These are phyloP conservation scores for Gisinianus flammeolus DNA, from an alignment of 2,888 invertebrate genomes.

Conservation along the genomic window DNA sequence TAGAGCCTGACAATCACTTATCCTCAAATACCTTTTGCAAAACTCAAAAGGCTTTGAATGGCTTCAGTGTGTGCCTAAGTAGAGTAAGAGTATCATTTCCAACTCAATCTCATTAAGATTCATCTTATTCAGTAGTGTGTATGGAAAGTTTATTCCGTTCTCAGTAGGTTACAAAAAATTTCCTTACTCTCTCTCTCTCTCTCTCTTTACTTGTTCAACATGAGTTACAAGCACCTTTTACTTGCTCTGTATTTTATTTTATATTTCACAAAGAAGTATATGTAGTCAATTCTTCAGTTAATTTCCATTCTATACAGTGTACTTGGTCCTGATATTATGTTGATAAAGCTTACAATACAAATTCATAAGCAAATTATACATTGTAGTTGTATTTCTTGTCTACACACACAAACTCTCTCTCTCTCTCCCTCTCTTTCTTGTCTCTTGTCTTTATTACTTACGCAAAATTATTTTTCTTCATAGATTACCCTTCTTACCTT, in stretches of 20 bases:
- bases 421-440: too few relatives aligned
- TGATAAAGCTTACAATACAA: background rate
- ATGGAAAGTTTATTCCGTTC: background rate
- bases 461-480: background rate
- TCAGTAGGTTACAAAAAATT: too few relatives aligned
- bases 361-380: background rate
- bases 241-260: background rate
- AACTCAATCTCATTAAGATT: background rate
- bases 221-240: background rate
- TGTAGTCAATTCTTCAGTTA: background rate
- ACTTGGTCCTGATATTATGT: background rate
- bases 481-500: background rate
- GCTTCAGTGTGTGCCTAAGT: background rate
- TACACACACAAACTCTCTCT: too few relatives aligned
- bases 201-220: background rate
- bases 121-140: background rate
- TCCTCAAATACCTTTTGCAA: background rate
- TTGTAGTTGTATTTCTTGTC: too few relatives aligned
- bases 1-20: background rate
- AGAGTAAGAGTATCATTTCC: background rate
- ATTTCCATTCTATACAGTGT: background rate
- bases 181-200: too few relatives aligned
- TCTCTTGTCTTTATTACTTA: background rate
- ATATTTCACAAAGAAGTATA: background rate
- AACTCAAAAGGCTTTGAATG: background rate